These are phyloP conservation scores for Drosophila fungiperda DNA, from an alignment of 2,888 invertebrate genomes.

Conservation along the genomic window DNA sequence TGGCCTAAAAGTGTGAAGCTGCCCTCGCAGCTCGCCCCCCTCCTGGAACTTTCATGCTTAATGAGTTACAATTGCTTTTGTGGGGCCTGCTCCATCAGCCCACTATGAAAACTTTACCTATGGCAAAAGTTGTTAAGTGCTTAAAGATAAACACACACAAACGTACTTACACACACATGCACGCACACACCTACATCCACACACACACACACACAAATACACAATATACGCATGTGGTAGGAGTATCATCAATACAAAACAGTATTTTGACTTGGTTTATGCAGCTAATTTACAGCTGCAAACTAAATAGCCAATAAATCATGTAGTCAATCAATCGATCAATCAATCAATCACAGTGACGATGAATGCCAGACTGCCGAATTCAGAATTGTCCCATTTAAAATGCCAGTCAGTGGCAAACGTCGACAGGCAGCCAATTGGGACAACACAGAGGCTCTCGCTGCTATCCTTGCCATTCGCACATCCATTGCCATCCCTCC, in stretches of 20 bases:
- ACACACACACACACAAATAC: slow-evolving; percentile 3
- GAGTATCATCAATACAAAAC: slow-evolving; percentile 18
- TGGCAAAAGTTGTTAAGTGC: slow-evolving; percentile 68
- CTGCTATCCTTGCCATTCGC: background rate
- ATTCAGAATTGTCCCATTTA: slow-evolving; percentile 45
- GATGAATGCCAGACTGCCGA: slow-evolving; percentile 25
- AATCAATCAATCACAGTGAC: slow-evolving; percentile 59
- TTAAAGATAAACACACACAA: slow-evolving; percentile 52
- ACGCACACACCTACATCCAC: slow-evolving; percentile 10
- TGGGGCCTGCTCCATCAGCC: slow-evolving; percentile 31
- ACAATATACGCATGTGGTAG: background rate
- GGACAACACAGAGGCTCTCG: slow-evolving; percentile 1
- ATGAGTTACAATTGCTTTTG: slow-evolving; percentile 77
- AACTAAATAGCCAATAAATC: slow-evolving; percentile 77
- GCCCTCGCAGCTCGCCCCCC: slow-evolving; percentile 30
- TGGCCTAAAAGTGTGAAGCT: background rate
- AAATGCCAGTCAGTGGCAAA: slow-evolving; percentile 53
- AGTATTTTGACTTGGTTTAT: slow-evolving; percentile 66
- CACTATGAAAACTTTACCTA: slow-evolving; percentile 63
- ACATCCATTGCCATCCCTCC: background rate
- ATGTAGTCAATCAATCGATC: slow-evolving; percentile 69
- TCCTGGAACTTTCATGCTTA: slow-evolving; percentile 64
- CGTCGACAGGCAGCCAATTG: slow-evolving; percentile 30
- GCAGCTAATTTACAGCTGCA: slow-evolving; percentile 66
- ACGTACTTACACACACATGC: slow-evolving; percentile 2